Evolutionary conservation across 2,888 invertebrate genomes (phyloP), one percentile per base, ranked within the genome.

Genomic region (Euphydryas editha): DNA sequence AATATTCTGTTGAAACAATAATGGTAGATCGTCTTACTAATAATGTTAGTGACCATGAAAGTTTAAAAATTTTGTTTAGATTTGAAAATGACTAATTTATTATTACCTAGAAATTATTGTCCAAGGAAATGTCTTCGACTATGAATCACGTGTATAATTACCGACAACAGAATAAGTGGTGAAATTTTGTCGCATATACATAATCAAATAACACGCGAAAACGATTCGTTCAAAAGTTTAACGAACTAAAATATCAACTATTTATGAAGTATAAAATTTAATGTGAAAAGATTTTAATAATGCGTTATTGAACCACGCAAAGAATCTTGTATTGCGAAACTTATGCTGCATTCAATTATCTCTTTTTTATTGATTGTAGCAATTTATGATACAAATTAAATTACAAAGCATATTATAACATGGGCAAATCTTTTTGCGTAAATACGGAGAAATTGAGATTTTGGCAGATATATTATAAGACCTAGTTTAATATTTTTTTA

Each of bases 121-220:
- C 10, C 54, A 36, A 30, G 54, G 54, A 54, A 54, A 36, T 11
- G 36, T 17, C n/a, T 17, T 36, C 36, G 54, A n/a, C 30, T 36
- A 54, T 54, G n/a, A 36, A 17, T 54, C 17, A 36, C 20, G n/a
- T n/a, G 11, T 30, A 51, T 51, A 54, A 54, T 54, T 54, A 54
- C 17, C 54, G 30, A 54, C 36, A 5, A 51, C 10, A 24, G 17
- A 11, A 36, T 36, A 36, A 17, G 36, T 13, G 15, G 54, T 36
- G 54, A 54, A 54, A 54, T 54, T 30, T 17, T n/a, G 30, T 36
- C n/a, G 7, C 36, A 11, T 30, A 36, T 36, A 54, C n/a, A n/a
- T n/a, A 17, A 30, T 2, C 30, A 51, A 51, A 24, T 15, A 36
- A 18, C 54, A 54, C 54, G 54, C 54, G 54, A 54, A 54, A 24